phyloP scores from a whole-genome alignment of 1,140 invertebrate species.

The Schlechtendalia chinensis region DNA sequence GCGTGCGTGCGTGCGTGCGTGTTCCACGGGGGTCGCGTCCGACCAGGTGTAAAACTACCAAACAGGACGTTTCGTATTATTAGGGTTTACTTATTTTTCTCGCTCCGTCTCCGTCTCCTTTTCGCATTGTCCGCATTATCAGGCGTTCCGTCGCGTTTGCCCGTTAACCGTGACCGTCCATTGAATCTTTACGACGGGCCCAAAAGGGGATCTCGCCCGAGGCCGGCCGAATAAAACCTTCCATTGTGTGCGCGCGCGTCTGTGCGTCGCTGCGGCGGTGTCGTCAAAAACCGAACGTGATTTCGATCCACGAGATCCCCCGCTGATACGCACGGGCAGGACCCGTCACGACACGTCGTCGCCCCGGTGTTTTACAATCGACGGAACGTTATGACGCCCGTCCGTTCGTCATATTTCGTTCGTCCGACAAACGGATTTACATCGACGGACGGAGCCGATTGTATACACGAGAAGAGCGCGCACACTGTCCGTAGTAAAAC shows the following conservation, averaged over 20 bases:
- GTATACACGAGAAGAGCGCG: too few relatives aligned
- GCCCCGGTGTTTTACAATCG: too few relatives aligned
- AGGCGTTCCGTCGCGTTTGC: background rate
- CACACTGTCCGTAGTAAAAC: too few relatives aligned
- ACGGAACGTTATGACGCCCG: too few relatives aligned
- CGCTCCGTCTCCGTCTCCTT: background rate
- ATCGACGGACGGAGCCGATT: too few relatives aligned
- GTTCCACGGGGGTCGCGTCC: background rate
- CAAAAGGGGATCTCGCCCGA: background rate
- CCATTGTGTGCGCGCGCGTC: background rate
- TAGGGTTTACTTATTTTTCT: slow-evolving; percentile 10
- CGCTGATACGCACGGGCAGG: too few relatives aligned
- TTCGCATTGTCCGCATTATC: slow-evolving; percentile 26
- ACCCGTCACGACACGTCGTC: too few relatives aligned
- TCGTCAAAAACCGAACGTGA: background rate
- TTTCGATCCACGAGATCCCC: too few relatives aligned
- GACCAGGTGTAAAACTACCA: slow-evolving; percentile 41
- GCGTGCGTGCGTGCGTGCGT: background rate
- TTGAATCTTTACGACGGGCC: background rate
- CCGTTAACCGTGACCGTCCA: background rate
- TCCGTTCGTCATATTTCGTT: too few relatives aligned
- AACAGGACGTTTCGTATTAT: slow-evolving; percentile 36
- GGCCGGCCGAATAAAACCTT: slow-evolving; percentile 13
- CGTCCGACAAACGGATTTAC: too few relatives aligned
- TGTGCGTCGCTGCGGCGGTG: background rate